These are phyloP conservation scores for Ecliptopera silaceata DNA, from an alignment of 2,888 invertebrate genomes.

Conservation along the genomic window DNA sequence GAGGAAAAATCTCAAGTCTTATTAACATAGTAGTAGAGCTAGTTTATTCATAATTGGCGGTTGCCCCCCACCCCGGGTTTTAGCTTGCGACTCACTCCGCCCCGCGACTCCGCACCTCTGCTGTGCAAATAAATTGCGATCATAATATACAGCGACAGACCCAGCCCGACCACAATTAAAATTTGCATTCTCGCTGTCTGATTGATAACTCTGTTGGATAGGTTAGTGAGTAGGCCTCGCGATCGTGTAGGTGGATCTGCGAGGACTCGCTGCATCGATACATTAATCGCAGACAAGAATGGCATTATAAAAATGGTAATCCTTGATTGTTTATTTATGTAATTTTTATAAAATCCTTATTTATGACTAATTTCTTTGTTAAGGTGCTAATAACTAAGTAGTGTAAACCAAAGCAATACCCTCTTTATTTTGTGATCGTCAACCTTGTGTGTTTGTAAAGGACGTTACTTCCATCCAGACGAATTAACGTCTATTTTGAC, in stretches of 20 bases:
- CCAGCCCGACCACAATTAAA: slow-evolving; percentile 69
- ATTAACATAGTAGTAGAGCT: slow-evolving; percentile 80
- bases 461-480: slow-evolving; percentile 44
- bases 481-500: slow-evolving; percentile 46
- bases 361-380: background rate
- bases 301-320: background rate
- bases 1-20: slow-evolving; percentile 76
- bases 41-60: slow-evolving; percentile 80
- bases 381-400: background rate
- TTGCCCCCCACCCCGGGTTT: slow-evolving; percentile 64
- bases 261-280: background rate
- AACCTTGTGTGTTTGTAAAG: slow-evolving; percentile 38
- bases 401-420: background rate
- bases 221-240: slow-evolving; percentile 51
- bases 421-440: slow-evolving; percentile 1
- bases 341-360: background rate
- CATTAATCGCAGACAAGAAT: slow-evolving; percentile 1
- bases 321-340: background rate
- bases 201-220: slow-evolving; percentile 76
- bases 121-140: slow-evolving; percentile 66
- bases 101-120: slow-evolving; percentile 43
- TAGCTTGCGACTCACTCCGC: slow-evolving; percentile 51
- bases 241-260: slow-evolving; percentile 48
- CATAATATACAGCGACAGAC: slow-evolving; percentile 68
- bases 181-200: slow-evolving; percentile 76